Evolutionary conservation across 2,888 invertebrate genomes (phyloP), one percentile per base, ranked within the genome.

Genomic region (Creontiades dilutus): DNA sequence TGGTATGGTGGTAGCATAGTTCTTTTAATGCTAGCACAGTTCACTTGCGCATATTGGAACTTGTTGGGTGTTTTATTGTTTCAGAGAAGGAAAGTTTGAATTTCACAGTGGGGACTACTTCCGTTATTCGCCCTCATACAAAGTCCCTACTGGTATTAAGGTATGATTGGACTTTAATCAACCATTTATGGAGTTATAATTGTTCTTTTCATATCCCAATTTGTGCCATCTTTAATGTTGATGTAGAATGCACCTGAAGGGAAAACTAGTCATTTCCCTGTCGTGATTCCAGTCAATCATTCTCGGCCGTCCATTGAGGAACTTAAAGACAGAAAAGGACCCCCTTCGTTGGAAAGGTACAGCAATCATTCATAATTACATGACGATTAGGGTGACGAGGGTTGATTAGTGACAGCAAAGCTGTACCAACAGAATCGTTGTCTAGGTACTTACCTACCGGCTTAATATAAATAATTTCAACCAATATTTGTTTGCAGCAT

Each of bases 61-160:
- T 37, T 37, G 7, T 37, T 37, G 7, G 37, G 37, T 37, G 7
- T 37, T 37, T 37, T 37, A 37, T 82, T 47, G 46, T 82, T 82
- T 52, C 82, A 52, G 52, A n/a, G 82, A 82, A 23, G 82, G 82
- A 27, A 82, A 46, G 46, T 16, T 78, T 13, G 78, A 78, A 46
- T 47, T 78, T 5, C 78, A 47, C 47, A 16, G 78, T 78, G 78
- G 78, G 4, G 78, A 78, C 78, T 78, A 78, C 19, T 37, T 78
- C 37, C 78, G 78, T 19, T 78, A 7, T 19, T 46, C 37, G 9
- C 78, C 37, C n/a, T 68, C 68, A 23, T 23, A 68, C 68, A 68
- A 23, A 68, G 68, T 68, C 23, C 27, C 68, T 68, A 23, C 68
- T 23, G 23, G 68, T 68, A 68, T 68, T 19, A 68, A 68, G 68